Conservation (phyloP, 2,797 vertebrate species). For the Cynodonichthys magdalenae region DNA sequence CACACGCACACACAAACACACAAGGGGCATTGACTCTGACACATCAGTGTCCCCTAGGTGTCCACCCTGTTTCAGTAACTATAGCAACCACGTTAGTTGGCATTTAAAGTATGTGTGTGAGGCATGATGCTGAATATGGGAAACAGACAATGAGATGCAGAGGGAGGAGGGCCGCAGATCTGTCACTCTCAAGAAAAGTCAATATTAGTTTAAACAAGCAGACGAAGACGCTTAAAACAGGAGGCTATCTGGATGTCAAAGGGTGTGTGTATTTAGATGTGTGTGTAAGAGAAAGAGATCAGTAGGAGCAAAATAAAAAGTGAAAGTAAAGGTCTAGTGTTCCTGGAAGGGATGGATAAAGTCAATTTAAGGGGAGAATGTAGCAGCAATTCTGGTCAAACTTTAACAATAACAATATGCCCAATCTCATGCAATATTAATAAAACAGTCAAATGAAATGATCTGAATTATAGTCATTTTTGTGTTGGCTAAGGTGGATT, state of each 20-base stretch:
- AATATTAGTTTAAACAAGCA: constrained; percentile 66
- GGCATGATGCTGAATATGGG: constrained; percentile 63
- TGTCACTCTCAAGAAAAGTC: constrained; percentile 66
- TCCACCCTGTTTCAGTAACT: constrained; percentile 60
- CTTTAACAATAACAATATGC: no score
- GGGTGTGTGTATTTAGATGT: constrained; percentile 19
- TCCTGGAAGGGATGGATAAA: no score
- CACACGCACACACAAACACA: constrained; percentile 26
- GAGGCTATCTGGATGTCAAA: constrained; percentile 21
- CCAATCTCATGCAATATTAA: no score
- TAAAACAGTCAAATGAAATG: no score
- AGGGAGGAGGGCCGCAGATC: constrained; percentile 45
- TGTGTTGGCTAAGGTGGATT: no score
- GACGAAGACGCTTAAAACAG: constrained; percentile 36
- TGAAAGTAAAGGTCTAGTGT: background rate
- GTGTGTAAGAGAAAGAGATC: constrained; percentile 1
- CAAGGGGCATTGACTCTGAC: constrained; percentile 56
- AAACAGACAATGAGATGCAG: constrained; percentile 57
- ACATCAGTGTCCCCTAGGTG: constrained; percentile 63
- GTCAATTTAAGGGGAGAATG: no score
- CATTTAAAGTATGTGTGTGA: constrained; percentile 64
- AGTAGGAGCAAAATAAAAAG: constrained; percentile 31
- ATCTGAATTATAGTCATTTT: no score
- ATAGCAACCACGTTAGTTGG: constrained; percentile 70
- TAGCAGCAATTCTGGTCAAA: no score